Percentiles rank a stretch among this genome's conserved stretches.
Evolutionary conservation across 1,140 invertebrate species (phyloP).

Genomic region (Drosophila hydei): DNA sequence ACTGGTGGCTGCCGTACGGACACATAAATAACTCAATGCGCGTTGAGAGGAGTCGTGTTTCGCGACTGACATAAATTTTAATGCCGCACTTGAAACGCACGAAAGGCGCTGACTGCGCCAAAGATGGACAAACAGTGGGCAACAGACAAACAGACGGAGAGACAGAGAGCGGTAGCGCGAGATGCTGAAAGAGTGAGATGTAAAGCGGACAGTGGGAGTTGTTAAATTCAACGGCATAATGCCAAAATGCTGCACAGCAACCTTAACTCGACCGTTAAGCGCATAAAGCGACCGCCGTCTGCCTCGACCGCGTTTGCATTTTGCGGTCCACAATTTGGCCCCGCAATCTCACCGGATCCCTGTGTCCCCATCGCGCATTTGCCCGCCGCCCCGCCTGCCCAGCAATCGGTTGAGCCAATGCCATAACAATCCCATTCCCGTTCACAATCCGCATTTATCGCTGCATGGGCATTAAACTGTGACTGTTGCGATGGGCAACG

Average conservation of each 20-base stretch:
- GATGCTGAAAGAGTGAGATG: background rate
- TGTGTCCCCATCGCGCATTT: background rate
- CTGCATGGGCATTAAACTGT: slow-evolving; percentile 58
- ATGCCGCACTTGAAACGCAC: slow-evolving; percentile 44
- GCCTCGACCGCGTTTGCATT: slow-evolving; percentile 44
- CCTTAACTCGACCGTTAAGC: slow-evolving; percentile 53
- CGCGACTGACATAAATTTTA: slow-evolving; percentile 56
- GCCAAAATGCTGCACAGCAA: slow-evolving; percentile 36
- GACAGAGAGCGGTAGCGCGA: background rate
- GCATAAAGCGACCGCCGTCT: slow-evolving; percentile 46
- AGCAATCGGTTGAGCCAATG: slow-evolving; percentile 5
- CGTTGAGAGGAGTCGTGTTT: slow-evolving; percentile 47
- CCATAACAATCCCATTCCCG: slow-evolving; percentile 46
- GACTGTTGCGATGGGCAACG: background rate
- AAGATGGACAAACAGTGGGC: slow-evolving; percentile 23
- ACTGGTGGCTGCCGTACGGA: slow-evolving; percentile 11
- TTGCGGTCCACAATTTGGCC: slow-evolving; percentile 38
- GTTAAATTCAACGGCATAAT: slow-evolving; percentile 47
- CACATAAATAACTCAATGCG: slow-evolving; percentile 61
- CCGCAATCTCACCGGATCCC: slow-evolving; percentile 35
- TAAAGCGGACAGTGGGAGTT: slow-evolving; percentile 7
- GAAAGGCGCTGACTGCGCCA: slow-evolving; percentile 49
- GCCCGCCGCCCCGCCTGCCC: background rate
- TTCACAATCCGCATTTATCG: slow-evolving; percentile 54
- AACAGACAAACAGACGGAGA: background rate